Conservation (phyloP, 2,888 invertebrate genomes). For the Caenorhabditis zanzibari region DNA sequence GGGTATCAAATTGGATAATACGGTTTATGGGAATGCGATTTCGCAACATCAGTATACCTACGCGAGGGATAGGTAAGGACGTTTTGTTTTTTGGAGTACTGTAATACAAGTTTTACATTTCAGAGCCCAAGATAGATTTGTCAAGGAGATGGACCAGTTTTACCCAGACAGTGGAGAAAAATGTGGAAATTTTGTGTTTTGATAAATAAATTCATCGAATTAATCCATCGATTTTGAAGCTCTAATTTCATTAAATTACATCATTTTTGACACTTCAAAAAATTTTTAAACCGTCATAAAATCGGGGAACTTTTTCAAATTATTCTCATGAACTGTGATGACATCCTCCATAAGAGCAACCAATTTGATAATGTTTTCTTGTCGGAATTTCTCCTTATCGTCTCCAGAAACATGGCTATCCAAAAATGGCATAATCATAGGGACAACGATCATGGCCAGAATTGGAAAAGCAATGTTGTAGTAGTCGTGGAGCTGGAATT, state of each 20-base stretch:
- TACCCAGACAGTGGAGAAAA: not conserved
- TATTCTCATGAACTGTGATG: not conserved
- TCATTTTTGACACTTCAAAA: not conserved
- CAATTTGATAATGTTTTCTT: not conserved
- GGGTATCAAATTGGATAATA: conserved; percentile 56
- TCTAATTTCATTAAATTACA: too few species aligned
- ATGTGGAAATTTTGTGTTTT: not conserved
- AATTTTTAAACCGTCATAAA: conserved; percentile 9
- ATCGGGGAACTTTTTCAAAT: conserved; percentile 11
- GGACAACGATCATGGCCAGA: conserved; percentile 4
- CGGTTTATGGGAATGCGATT: conserved; percentile 53
- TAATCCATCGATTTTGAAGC: too few species aligned
- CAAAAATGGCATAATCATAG: not conserved
- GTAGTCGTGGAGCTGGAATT: conserved; percentile 26
- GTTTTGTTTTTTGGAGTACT: not conserved
- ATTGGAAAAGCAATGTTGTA: conserved; percentile 25
- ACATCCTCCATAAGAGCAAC: conserved; percentile 21
- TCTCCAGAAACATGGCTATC: not conserved
- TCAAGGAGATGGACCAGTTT: conserved; percentile 29
- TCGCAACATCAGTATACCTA: conserved; percentile 44
- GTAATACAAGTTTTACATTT: not conserved
- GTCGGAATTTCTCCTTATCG: not conserved
- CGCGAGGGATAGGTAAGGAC: not conserved
- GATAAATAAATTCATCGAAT: not conserved
- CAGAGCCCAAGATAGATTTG: conserved; percentile 42